Conservation (phyloP, 2,888 invertebrate genomes). For the Drosophila merina region DNA sequence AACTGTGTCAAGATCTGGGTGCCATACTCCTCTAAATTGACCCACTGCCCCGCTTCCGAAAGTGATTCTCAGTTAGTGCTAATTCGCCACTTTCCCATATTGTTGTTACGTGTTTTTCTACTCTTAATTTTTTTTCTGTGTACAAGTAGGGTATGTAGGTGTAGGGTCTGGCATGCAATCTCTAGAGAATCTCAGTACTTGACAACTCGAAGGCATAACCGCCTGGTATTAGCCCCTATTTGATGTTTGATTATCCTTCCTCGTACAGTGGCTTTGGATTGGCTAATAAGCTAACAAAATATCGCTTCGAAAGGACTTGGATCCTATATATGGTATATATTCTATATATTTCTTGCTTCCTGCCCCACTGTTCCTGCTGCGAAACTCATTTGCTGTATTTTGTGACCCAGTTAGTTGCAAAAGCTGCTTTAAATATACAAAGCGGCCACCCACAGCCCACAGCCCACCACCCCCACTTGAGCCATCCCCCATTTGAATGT, state of each 20-base stretch:
- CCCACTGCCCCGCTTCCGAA: slow-evolving; percentile 37
- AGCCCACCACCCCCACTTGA: slow-evolving; percentile 13
- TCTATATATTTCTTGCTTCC: background rate
- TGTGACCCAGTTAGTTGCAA: slow-evolving; percentile 65
- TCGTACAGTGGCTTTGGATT: slow-evolving; percentile 12
- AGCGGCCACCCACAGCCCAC: slow-evolving; percentile 8
- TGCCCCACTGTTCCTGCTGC: slow-evolving; percentile 53
- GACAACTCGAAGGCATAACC: slow-evolving; percentile 24
- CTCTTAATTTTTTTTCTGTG: background rate
- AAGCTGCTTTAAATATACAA: slow-evolving; percentile 29
- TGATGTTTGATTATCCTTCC: slow-evolving; percentile 40
- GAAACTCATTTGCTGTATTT: slow-evolving; percentile 54
- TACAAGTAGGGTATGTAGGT: background rate
- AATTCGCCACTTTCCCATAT: slow-evolving; percentile 23
- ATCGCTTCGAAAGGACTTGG: too few species aligned
- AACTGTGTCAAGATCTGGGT: slow-evolving; percentile 48
- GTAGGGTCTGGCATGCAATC: too few species aligned
- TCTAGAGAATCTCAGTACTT: too few species aligned
- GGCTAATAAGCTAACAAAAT: background rate
- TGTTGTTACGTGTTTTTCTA: background rate
- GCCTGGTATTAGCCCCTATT: slow-evolving; percentile 28
- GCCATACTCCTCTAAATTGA: slow-evolving; percentile 37
- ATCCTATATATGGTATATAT: too few species aligned
- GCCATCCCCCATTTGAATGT: slow-evolving; percentile 11
- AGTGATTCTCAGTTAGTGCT: slow-evolving; percentile 13